These are phyloP conservation scores for Calliopsis andreniformis DNA, from an alignment of 1,140 invertebrate genomes.

Conservation along the genomic window DNA sequence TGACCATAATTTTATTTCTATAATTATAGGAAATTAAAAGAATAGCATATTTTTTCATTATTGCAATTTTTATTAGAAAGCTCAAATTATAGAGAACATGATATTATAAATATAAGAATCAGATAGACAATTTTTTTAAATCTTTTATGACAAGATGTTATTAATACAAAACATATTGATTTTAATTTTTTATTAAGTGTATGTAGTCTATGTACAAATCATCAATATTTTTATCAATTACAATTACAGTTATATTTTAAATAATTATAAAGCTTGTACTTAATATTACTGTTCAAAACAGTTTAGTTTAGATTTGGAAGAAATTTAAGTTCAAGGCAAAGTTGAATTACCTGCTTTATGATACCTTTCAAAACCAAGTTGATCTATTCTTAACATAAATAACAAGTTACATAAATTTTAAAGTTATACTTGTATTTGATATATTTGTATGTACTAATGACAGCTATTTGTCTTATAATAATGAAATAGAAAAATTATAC, in stretches of 20 bases:
- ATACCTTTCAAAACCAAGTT: no score
- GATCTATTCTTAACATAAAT: no score
- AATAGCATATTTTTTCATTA: constrained; percentile 3
- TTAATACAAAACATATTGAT: constrained; percentile 18
- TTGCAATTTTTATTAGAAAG: neutral
- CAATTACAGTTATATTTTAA: no score
- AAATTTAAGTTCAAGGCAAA: no score
- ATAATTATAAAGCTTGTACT: no score
- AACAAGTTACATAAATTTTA: no score
- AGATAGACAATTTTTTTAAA: neutral
- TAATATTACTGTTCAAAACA: no score
- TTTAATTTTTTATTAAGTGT: neutral
- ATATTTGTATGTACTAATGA: no score
- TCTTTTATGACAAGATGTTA: neutral
- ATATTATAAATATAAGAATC: neutral
- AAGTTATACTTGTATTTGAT: neutral
- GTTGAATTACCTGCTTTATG: no score
- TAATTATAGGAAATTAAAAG: constrained; percentile 23
- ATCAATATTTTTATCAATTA: neutral
- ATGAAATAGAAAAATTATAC: constrained; percentile 2
- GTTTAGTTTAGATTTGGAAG: no score
- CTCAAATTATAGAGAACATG: neutral
- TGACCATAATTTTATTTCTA: constrained; percentile 59
- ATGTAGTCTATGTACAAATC: neutral
- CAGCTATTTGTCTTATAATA: no score